Base-by-base conservation (phyloP, 2,113 vertebrate genomes). In the Promerops cafer region DNA sequence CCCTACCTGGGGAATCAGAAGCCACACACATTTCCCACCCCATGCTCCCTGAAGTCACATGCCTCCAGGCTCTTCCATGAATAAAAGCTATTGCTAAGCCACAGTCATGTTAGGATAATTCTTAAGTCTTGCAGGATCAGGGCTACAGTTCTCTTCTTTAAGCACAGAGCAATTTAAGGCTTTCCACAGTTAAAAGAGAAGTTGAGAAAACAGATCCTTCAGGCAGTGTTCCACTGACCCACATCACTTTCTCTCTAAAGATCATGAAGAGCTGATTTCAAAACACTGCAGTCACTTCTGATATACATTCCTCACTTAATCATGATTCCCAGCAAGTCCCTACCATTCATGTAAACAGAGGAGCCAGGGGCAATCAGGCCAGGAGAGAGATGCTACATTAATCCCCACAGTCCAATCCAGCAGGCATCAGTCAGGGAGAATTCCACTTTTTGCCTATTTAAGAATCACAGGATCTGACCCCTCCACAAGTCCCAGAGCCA, bases 51-150 rank as follows among this genome's bases (percentile, higher is more conserved):
- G 4, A 74, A 81, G 87, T 82, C 77, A 70, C 89, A 91, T 8
- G 33, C 95, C 93, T 96, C 90, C 90, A 57, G 60, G 84, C 83
- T 66, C 83, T 96, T 96, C 94, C 92, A 87, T 42, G 54, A 95
- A 93, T 75, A 91, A 97, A 96, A 97, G 94, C 83, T 87, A 65
- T 70, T 65, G 60, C 88, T 95, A 97, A 97, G 94, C 96, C 97
- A 92, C 88, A 10, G 4, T 54, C 44, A 12, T 70, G 59, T 89
- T 7, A 80, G 76, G 72, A 40, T 96, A 94, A 96, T 77, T 93
- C 65, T 60, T 2, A 72, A 90, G 30, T 49, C 87, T 91, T 84
- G 52, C 6, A 12, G 57, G 88, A 94, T 94, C 86, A 83, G 89
- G 80, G 37, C 83, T 90, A 75, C 19, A 86, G 94, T 89, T 95